A percentile compares a stretch with the other conserved stretches of the same genome.
phyloP scores from a whole-genome alignment of 2,113 vertebrate genomes.

The Solea solea region DNA sequence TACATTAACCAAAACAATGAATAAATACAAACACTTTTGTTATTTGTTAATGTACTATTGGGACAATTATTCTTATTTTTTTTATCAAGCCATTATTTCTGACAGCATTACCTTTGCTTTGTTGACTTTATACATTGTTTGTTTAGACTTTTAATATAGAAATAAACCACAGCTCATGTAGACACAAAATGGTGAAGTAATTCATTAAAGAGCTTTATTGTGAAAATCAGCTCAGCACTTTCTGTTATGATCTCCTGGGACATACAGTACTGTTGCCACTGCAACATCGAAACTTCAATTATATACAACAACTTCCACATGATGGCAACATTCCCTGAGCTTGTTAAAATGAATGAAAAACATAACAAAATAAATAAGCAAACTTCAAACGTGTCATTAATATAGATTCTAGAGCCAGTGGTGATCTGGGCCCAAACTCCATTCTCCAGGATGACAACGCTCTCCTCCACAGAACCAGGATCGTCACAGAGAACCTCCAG shows the following conservation, averaged over 20 bases:
- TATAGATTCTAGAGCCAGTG: too few species aligned
- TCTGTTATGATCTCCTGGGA: conserved; percentile 2
- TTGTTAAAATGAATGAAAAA: too few species aligned
- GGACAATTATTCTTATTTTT: too few species aligned
- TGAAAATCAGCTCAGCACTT: background rate
- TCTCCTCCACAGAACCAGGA: too few species aligned
- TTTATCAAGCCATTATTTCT: background rate
- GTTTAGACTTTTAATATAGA: conserved; percentile 7
- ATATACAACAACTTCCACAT: too few species aligned
- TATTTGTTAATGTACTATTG: background rate
- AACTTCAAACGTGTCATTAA: too few species aligned
- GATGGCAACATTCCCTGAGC: too few species aligned
- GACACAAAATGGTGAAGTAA: background rate
- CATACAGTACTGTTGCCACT: background rate
- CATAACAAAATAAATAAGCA: too few species aligned
- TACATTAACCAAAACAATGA: background rate
- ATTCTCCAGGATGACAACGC: too few species aligned
- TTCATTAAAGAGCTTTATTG: background rate
- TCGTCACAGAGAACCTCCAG: too few species aligned
- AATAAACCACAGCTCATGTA: background rate
- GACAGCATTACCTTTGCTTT: background rate
- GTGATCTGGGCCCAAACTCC: too few species aligned
- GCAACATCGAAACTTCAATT: background rate
- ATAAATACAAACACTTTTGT: background rate
- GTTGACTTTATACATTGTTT: background rate